Percentiles rank a stretch among this genome's conserved stretches.
Evolutionary conservation across 2,888 invertebrate species (phyloP).

Genomic region (Dorcus parallelipipedus): DNA sequence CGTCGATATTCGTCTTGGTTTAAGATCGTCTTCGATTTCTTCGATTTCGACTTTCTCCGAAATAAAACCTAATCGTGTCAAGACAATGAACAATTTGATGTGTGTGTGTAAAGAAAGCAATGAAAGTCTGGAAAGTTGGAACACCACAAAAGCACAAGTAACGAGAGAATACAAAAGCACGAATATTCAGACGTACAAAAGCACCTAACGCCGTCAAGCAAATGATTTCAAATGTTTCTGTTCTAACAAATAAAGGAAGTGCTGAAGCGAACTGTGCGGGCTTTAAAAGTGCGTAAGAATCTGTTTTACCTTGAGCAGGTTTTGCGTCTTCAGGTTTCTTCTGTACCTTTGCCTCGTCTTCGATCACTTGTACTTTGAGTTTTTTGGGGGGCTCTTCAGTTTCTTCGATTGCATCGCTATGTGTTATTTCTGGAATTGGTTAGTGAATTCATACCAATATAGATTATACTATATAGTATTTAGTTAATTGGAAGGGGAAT

Average conservation of each 20-base stretch:
- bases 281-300: constrained; percentile 31
- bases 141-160: neutral
- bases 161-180: neutral
- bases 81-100: neutral
- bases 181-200: neutral
- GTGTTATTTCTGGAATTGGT: constrained; percentile 47
- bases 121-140: neutral
- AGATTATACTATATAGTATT: no score
- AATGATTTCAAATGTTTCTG: no score
- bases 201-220: constrained; percentile 10
- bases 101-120: neutral
- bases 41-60: constrained; percentile 8
- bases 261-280: no score
- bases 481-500: no score
- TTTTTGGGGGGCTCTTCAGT: constrained; percentile 42
- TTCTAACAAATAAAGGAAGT: no score
- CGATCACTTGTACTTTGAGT: constrained; percentile 51
- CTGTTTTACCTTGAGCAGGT: constrained; percentile 37
- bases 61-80: constrained; percentile 1
- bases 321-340: constrained; percentile 34
- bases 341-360: constrained; percentile 47
- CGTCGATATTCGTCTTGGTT: neutral
- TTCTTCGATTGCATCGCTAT: constrained; percentile 46
- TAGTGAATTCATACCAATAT: constrained; percentile 19
- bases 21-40: neutral